phyloP scores from a whole-genome alignment of 1,140 invertebrate genomes.

The Diabrotica virgifera region DNA sequence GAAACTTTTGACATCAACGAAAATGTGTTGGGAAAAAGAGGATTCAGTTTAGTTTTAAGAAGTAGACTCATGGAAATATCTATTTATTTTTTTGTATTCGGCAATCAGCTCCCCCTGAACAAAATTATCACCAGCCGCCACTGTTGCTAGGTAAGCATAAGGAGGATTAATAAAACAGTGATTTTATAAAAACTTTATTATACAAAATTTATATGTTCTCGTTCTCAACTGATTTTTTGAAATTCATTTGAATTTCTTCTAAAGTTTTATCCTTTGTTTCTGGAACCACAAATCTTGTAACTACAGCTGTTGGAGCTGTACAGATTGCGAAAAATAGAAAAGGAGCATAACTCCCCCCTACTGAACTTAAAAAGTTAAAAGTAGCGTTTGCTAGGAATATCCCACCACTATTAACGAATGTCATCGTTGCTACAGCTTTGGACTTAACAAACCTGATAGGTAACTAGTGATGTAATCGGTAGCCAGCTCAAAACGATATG shows the following conservation, averaged over 20 bases:
- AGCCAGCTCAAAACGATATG: conserved; percentile 40
- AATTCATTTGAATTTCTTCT: conserved; percentile 73
- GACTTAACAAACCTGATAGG: conserved; percentile 36
- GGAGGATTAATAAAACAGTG: too few species aligned
- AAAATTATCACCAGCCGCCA: too few species aligned
- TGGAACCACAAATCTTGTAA: conserved; percentile 77
- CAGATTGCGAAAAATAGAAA: conserved; percentile 70
- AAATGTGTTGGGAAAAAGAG: too few species aligned
- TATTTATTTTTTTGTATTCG: too few species aligned
- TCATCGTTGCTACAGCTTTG: conserved; percentile 31
- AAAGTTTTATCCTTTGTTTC: conserved; percentile 86
- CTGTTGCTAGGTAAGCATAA: too few species aligned
- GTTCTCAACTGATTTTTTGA: too few species aligned
- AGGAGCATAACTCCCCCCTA: conserved; percentile 65
- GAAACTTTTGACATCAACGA: too few species aligned
- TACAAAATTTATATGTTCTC: too few species aligned
- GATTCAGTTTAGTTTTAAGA: too few species aligned
- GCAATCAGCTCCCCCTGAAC: too few species aligned
- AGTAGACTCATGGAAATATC: too few species aligned
- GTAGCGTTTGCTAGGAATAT: conserved; percentile 44
- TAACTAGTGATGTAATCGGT: conserved; percentile 35
- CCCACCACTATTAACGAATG: conserved; percentile 26
- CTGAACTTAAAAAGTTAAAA: conserved; percentile 44
- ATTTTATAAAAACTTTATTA: too few species aligned
- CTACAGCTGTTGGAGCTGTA: conserved; percentile 67